phyloP scores from a whole-genome alignment of 2,888 invertebrate species.

The Muscina levida region DNA sequence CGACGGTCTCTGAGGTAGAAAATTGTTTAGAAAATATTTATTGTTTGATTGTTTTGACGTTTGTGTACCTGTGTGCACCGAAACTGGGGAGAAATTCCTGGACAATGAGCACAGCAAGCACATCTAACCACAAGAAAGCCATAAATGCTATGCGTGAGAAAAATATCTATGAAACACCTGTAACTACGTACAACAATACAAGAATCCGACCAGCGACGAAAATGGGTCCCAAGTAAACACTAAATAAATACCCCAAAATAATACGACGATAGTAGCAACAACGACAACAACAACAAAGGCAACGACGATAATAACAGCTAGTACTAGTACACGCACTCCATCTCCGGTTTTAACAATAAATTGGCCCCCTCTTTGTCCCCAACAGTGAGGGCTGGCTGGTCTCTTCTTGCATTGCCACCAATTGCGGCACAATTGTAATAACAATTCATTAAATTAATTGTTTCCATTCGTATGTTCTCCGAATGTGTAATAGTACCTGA shows the following conservation, averaged over 20 bases:
- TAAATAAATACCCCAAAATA: conserved; percentile 37
- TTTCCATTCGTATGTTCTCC: conserved; percentile 21
- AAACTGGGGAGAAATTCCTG: conserved; percentile 37
- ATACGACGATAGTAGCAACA: not conserved
- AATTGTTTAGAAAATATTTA: conserved; percentile 46
- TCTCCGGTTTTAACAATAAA: conserved; percentile 23
- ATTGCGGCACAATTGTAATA: conserved; percentile 60
- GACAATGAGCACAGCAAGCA: not conserved
- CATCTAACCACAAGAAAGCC: not conserved
- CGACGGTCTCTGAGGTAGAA: not conserved
- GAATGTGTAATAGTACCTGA: conserved; percentile 23
- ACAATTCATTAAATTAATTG: conserved; percentile 64
- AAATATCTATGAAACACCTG: conserved; percentile 62
- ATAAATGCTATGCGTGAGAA: conserved; percentile 62
- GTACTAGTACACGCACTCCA: conserved; percentile 41
- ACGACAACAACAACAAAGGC: conserved; percentile 15
- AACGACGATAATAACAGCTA: conserved; percentile 15
- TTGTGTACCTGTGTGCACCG: not conserved
- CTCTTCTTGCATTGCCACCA: conserved; percentile 35
- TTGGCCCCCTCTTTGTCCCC: not conserved
- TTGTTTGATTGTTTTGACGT: conserved; percentile 35
- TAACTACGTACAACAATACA: conserved; percentile 28
- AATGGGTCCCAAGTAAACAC: conserved; percentile 19
- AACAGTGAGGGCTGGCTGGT: too few species aligned
- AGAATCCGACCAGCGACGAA: not conserved